Evolutionary conservation across 1,140 invertebrate species (phyloP), one percentile per base, ranked within the genome.

Genomic region (Ips typographus): DNA sequence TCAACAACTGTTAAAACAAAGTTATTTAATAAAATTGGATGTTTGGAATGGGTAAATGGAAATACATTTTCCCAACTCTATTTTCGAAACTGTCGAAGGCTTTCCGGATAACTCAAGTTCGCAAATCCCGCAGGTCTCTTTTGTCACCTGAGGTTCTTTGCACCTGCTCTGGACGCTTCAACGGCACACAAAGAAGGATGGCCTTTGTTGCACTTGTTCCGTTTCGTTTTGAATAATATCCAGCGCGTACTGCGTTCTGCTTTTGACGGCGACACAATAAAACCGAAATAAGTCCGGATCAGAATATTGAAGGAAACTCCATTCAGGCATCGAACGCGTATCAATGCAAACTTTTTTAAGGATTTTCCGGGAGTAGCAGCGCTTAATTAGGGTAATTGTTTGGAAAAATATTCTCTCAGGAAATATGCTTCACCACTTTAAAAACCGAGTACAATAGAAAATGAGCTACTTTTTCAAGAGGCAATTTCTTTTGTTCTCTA

Each of bases 61-160:
- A 22, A 22, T 22, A 22, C 22, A 22, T 22, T 22, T 22, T 22
- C 22, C 22, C 22, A 49, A 49, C 22, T 49, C 6, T 22, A 49
- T 49, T 49, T 49, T 49, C 44, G 44, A 49, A 49, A 22, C 44
- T 49, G 44, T 49, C 44, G 22, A 49, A 49, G 7, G 44, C 44
- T 49, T 49, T 49, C 22, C 44, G 44, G 44, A 49, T 49, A 49
- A 22, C 22, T 49, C 44, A 22, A 22, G 44, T 22, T 49, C 44
- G 7, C 22, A 49, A 49, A 49, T 22, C 44, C 44, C 44, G 44
- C 6, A 49, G 44, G 44, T 6, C 2, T 49, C 44, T 22, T 49
- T 49, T 49, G 44, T 49, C 44, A 49, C 44, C 44, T 49, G 7
- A 22, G 44, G 44, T 49, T 49, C 44, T 49, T 49, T 49, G 44